Conservation (phyloP, 2,797 vertebrate genomes). For the Microhierax caerulescens region DNA sequence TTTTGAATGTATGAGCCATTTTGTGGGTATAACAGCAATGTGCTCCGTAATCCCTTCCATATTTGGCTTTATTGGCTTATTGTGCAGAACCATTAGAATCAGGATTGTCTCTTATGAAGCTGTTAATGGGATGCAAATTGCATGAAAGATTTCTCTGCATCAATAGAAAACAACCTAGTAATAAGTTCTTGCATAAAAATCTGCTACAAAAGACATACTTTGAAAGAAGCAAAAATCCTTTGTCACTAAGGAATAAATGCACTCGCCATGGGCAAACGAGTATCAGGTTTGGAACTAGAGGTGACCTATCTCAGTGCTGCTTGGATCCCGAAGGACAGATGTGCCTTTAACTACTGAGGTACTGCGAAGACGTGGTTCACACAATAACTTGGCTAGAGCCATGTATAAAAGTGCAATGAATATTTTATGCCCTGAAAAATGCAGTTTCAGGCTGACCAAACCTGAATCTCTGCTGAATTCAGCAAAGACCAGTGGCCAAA, state of each 20-base stretch:
- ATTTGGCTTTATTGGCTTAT: slow-evolving; percentile 60
- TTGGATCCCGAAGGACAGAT: neutral
- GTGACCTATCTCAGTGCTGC: neutral
- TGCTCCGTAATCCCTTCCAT: slow-evolving; percentile 2
- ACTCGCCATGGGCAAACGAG: neutral
- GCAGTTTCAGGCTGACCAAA: neutral
- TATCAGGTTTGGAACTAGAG: neutral
- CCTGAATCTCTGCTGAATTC: neutral
- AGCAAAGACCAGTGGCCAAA: neutral
- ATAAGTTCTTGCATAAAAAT: slow-evolving; percentile 37
- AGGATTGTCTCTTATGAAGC: slow-evolving; percentile 27
- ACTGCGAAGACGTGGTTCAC: fast-evolving
- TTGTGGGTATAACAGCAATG: neutral
- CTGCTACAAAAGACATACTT: neutral
- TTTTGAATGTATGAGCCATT: neutral
- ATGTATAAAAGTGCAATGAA: neutral
- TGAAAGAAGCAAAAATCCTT: neutral
- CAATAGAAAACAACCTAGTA: slow-evolving; percentile 50
- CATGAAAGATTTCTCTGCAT: slow-evolving; percentile 49
- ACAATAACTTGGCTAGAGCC: neutral
- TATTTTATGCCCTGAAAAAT: neutral
- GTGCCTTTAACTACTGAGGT: neutral
- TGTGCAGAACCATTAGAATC: slow-evolving; percentile 45
- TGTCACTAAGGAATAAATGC: neutral
- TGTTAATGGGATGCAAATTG: slow-evolving; percentile 63